phyloP scores from a whole-genome alignment of 2,797 vertebrate species.

The Phoxinus dragarum region DNA sequence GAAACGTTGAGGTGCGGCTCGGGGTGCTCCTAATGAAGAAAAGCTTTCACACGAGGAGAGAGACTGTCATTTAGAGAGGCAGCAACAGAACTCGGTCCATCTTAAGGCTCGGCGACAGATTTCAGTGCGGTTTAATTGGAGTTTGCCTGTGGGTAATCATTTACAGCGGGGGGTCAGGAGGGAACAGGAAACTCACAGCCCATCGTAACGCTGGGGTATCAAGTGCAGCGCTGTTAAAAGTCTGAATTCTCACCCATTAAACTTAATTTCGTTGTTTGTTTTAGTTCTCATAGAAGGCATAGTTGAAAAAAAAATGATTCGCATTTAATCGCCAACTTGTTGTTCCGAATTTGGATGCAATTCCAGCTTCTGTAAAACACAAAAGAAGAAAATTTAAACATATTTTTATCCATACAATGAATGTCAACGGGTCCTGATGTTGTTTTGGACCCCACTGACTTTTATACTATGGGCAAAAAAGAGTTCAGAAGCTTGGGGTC shows the following conservation, averaged over 20 bases:
- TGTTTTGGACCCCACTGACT: not conserved
- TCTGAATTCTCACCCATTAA: slow-evolving; percentile 11
- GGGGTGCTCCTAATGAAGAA: slow-evolving; percentile 73
- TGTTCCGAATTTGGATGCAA: not conserved
- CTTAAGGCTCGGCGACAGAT: slow-evolving; percentile 14
- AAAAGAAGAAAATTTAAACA: not conserved
- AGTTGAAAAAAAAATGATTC: not conserved
- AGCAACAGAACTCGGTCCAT: slow-evolving; percentile 32
- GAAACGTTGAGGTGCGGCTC: slow-evolving; percentile 76
- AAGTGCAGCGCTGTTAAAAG: not conserved
- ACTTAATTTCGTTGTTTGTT: slow-evolving; percentile 1
- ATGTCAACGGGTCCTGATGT: not conserved
- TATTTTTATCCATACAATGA: not conserved
- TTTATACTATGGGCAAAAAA: not conserved
- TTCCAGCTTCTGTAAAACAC: not conserved
- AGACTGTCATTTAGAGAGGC: slow-evolving; percentile 24
- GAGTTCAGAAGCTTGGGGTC: not conserved
- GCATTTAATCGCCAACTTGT: not conserved
- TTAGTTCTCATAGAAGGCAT: not conserved
- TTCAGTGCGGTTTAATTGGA: slow-evolving; percentile 50
- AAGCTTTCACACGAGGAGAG: slow-evolving; percentile 64
- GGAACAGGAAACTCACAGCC: not conserved
- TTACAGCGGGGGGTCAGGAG: slow-evolving; percentile 37
- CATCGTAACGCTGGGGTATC: not conserved
- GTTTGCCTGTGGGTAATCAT: slow-evolving; percentile 57